phyloP scores from a whole-genome alignment of 2,113 vertebrate genomes.

The Murina feae region DNA sequence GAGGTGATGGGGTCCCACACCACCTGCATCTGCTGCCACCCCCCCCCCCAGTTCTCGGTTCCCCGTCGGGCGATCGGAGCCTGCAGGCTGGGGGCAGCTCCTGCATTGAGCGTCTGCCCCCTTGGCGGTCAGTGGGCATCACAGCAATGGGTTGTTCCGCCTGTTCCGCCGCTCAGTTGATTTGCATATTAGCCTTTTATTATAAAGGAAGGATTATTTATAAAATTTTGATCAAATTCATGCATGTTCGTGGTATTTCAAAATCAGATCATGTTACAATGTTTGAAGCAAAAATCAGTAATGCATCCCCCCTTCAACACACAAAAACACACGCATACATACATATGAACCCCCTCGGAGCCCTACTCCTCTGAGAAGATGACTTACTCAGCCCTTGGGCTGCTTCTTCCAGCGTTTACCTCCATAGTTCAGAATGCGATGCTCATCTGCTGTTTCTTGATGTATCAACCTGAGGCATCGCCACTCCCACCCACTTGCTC shows the following conservation, averaged over 20 bases:
- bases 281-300: neutral
- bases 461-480: neutral
- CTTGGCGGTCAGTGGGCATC: no score
- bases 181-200: no score
- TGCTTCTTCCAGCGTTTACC: neutral
- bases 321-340: neutral
- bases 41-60: no score
- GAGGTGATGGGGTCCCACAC: no score
- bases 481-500: neutral
- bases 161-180: fast-evolving
- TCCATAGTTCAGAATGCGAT: neutral
- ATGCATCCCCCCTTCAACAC: neutral
- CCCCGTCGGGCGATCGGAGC: no score
- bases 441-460: neutral
- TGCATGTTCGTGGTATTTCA: neutral
- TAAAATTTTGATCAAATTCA: neutral
- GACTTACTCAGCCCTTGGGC: neutral
- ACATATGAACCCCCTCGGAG: neutral
- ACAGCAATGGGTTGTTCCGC: no score
- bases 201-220: neutral
- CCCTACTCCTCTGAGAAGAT: neutral
- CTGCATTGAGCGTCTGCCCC: no score
- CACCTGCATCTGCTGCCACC: no score
- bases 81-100: no score
- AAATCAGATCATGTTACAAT: neutral